These are phyloP conservation scores for Diadromus collaris DNA, from an alignment of 2,888 invertebrate species.

Conservation along the genomic window DNA sequence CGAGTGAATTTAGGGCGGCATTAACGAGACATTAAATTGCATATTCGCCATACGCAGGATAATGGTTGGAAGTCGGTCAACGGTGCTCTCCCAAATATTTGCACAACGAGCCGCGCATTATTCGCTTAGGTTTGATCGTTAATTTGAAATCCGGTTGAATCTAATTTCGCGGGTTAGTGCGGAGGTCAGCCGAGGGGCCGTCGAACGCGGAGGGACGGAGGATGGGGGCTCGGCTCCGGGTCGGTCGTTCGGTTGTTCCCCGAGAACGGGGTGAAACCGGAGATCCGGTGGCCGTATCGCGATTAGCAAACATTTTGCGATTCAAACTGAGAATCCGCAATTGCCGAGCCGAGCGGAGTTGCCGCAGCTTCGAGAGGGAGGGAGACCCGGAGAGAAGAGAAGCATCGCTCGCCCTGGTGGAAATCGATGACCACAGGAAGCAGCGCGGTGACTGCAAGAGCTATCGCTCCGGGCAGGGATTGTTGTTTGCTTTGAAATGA, in stretches of 20 bases:
- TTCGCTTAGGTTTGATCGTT: conserved; percentile 42
- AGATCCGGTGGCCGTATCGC: conserved; percentile 33
- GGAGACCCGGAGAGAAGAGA: neutral
- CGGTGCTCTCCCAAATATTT: conserved; percentile 45
- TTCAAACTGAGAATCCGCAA: conserved; percentile 55
- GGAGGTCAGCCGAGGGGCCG: conserved; percentile 9
- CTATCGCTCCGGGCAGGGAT: conserved; percentile 37
- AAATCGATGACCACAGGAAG: conserved; percentile 55
- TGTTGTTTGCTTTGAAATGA: conserved; percentile 52
- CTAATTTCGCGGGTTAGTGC: conserved; percentile 27
- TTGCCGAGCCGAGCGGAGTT: conserved; percentile 27
- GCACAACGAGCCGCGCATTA: conserved; percentile 19
- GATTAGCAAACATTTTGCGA: conserved; percentile 51
- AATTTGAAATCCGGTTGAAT: conserved; percentile 46
- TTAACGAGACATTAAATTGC: conserved; percentile 43
- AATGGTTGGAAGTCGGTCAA: conserved; percentile 47
- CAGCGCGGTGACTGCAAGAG: conserved; percentile 43
- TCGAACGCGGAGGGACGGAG: neutral
- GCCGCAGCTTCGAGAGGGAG: neutral
- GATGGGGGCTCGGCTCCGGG: conserved; percentile 5
- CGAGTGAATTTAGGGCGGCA: neutral
- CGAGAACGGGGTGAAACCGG: conserved; percentile 11
- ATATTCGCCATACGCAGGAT: conserved; percentile 28
- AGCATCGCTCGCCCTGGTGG: conserved; percentile 2
- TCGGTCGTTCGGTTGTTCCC: conserved; percentile 5